Base-by-base conservation (phyloP, 2,797 vertebrate species). In the Sebastes matsubarae region DNA sequence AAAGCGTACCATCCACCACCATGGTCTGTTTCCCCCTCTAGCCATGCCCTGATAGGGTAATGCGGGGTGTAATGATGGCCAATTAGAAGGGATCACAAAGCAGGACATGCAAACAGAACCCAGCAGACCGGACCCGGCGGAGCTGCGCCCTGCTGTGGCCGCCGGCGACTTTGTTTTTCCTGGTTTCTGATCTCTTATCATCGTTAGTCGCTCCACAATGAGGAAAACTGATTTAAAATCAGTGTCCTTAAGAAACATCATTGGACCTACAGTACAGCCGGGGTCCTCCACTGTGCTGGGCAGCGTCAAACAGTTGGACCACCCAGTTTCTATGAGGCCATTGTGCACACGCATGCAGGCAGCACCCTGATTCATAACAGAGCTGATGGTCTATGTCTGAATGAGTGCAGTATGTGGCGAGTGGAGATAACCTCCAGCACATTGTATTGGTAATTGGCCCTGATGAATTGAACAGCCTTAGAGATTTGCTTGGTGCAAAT, bases 1-100 rank as follows among this genome's bases (percentile, higher is more conserved):
- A 95, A 94, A 94, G 94, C 94, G 66, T 94, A 80, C 89, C 83
- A 87, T 94, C 89, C 92, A 70, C 90, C 90, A 92, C 90, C 90
- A 95, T 92, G 93, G 94, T 95, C 94, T 93, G 92, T 92, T 93
- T 93, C 91, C 93, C 92, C 88, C 85, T 94, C 89, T 88, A 89
- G 93, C 91, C 86, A 29, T 91, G 82, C 93, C 86, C 93, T 85
- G 93, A 93, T 93, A 92, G 93, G 92, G 89, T 95, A 95, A 95
- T 96, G 94, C 89, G 76, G 93, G 90, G 90, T 95, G 94, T 95
- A 96, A 96, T 96, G 92, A 94, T 42, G 83, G 91, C 92, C 91
- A 94, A 95, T 96, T 96, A 95, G 89, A 91, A 87, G 89, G 94
- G 93, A 94, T 95, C 95, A 95, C 91, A 84, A 91, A 95, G 92